A percentile compares a stretch with the other conserved stretches of the same genome.
Evolutionary conservation across 2,113 vertebrate species (phyloP).

Genomic region (Emydura subglobosa): DNA sequence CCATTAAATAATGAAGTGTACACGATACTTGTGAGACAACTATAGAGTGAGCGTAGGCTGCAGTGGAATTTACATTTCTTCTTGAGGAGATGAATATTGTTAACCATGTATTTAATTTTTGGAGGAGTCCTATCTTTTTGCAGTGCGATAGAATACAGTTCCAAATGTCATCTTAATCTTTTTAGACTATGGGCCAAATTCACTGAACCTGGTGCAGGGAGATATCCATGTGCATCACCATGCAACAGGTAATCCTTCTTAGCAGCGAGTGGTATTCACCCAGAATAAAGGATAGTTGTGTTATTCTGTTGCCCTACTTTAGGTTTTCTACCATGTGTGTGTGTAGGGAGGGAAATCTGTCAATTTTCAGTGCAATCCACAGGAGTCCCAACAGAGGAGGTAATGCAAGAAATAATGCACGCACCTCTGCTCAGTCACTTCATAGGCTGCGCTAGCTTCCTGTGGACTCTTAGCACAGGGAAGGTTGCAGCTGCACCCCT

Average conservation of each 20-base stretch:
- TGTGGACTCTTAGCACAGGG: background rate
- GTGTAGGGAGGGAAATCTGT: background rate
- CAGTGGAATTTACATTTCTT: background rate
- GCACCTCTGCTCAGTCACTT: background rate
- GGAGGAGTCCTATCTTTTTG: background rate
- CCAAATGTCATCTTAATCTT: background rate
- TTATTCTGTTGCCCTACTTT: background rate
- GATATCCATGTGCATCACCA: background rate
- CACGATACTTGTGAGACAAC: background rate
- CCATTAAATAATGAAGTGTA: background rate
- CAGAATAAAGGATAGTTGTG: background rate
- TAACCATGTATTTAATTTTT: background rate
- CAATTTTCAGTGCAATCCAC: background rate
- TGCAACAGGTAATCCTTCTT: background rate
- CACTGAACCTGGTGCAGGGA: background rate
- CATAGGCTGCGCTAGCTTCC: background rate
- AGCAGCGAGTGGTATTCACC: background rate
- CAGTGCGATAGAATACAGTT: background rate
- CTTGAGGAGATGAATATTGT: background rate
- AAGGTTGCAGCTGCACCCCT: no score
- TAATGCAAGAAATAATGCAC: background rate
- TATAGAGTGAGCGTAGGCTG: background rate
- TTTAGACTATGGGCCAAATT: background rate
- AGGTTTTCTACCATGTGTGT: background rate
- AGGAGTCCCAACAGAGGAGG: background rate